Evolutionary conservation across 1,140 invertebrate genomes (phyloP), one percentile per base, ranked within the genome.

Genomic region (Bombus vancouverensis): DNA sequence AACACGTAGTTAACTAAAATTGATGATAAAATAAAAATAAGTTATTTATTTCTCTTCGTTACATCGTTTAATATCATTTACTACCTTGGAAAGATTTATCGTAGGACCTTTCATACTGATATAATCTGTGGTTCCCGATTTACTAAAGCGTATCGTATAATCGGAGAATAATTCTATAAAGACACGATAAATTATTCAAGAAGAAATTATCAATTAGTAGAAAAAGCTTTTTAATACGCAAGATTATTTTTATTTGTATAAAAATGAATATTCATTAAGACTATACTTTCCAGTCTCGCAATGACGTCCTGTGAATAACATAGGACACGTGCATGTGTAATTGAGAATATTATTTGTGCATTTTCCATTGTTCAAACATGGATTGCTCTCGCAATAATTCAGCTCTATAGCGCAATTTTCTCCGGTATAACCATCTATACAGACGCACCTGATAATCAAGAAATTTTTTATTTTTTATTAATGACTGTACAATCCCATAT

Each of bases 1-100:
- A 95, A 87, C 96, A 97, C 34, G 96, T 91, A 9, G 96, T 96
- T 25, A 97, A 94, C 94, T 96, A 77, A 83, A 93, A 91, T 76
- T 83, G 18, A 68, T 44, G 32, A 25, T 73, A 47, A 59, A 42
- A 12, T 53, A 68, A 71, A 70, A 88, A 77, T 42, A 32, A 70
- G 28, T 66, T 25, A n/a, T 28, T 65, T 25, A 22, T 37, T 37
- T 37, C 34, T 83, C 39, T 13, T 66, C 47, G 34, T 74, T 44
- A 39, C 32, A 68, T 62, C 22, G 15, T 15, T 0, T 65, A 47
- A 44, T 62, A 12, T 47, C 25, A 28, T 85, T 53, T 12, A 66
- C 62, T 92, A 96, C 95, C 92, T 95, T 89, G 2, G 82, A 88
- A 32, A 96, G 86, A 92, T 95, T 92, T n/a, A 86, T 80, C 12